Base-by-base conservation (phyloP, 2,797 vertebrate species). In the Meriones psammophilus region DNA sequence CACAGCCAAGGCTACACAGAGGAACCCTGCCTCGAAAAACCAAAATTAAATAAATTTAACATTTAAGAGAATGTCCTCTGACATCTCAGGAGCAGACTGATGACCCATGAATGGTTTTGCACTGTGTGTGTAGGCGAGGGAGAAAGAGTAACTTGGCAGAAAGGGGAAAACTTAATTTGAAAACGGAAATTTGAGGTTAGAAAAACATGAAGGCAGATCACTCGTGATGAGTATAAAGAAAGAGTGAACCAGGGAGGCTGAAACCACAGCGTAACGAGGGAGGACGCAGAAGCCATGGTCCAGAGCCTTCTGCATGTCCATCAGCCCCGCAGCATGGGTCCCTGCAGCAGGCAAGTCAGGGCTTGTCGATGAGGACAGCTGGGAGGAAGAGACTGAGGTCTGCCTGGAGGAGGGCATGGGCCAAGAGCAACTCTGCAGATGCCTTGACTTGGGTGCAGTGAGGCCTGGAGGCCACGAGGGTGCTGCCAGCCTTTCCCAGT, bases 121-220 rank as follows among this genome's bases (percentile, higher is more conserved):
- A n/a, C 42, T 50, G 46, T 42, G 15, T 91, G 87, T 88, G 81
- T 97, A 93, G 88, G 96, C 1, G 8, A 95, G 60, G 81, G 88
- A 12, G 95, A 54, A 87, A 89, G 80, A 92, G 62, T 71, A 78
- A 92, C 95, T 92, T 93, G 94, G 76, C 91, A 94, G 91, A 94
- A 96, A 92, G 68, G 71, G 88, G 77, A 95, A 96, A 92, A 95
- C 89, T 96, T 88, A 13, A 90, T 88, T 54, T 95, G 91, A 95
- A 94, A 97, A 92, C 95, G 96, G 97, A 97, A 97, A 97, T 77
- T 54, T 93, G 94, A 97, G 89, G 77, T 96, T 94, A 97, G 89
- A 83, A 90, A 93, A 93, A 88, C 85, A 92, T 56, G 94, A 95
- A 95, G 46, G 85, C 69, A 68, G 77, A 90, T 93, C 36, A 33